Base-by-base conservation (phyloP, 2,888 invertebrate genomes). In the Pyrochroa serraticornis region DNA sequence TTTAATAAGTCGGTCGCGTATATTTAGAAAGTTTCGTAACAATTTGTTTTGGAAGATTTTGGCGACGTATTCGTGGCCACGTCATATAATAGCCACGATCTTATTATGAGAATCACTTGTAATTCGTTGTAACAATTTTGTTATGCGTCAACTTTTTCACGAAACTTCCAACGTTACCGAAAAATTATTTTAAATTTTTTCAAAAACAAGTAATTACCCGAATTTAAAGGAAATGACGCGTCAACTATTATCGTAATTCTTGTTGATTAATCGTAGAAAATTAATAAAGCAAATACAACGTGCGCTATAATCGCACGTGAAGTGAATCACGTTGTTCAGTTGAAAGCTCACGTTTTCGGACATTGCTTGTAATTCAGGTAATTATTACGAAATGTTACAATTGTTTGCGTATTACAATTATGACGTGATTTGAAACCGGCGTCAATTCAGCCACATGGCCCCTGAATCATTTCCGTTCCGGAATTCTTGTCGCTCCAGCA, bases 21-120 rank as follows among this genome's bases (percentile, higher is more conserved):
- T 63, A 65, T 67, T 68, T 70, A 70, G 68, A 60, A 47, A 44
- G 63, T 69, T 69, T 70, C 67, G 66, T 70, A 70, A 69, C 59
- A 67, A 61, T 69, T 68, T 68, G 66, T 67, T 66, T 67, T 63
- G 62, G 60, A 62, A 48, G 51, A 63, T 53, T 64, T 66, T 64
- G 66, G 66, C 66, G 64, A 60, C 62, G 58, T 62, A 58, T 62
- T 50, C 37, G 33, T 51, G 57, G 45, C 48, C 57, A 64, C 63
- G 68, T 66, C 65, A 66, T 46, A 6, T 39, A 57, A 39, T 43
- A 56, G 37, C 50, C 49, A 35, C 50, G 49, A 49, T 53, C 41
- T 53, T 38, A 47, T 53, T 30, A 22, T 30, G 41, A 32, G 33
- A 54, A 38, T 37, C 42, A 35, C 31, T 41, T 2, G 22, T 41